phyloP scores from a whole-genome alignment of 2,797 vertebrate genomes.

The Echeneis naucrates region DNA sequence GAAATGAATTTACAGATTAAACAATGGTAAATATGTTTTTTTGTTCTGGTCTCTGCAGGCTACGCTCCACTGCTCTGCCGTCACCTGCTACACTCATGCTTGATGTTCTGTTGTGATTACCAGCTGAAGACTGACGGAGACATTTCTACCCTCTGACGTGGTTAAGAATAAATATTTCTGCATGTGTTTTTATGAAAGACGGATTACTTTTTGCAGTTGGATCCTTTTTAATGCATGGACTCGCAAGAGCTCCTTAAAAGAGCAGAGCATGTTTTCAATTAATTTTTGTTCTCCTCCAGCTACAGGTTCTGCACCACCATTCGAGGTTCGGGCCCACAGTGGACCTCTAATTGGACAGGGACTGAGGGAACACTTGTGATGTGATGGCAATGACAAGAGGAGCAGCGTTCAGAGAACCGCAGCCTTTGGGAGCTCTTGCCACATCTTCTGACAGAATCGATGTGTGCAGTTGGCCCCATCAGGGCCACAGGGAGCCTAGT shows the following conservation, averaged over 20 bases:
- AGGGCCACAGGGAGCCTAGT: constrained; percentile 49
- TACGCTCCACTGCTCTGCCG: too few species aligned
- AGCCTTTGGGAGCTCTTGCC: constrained; percentile 44
- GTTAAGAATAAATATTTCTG: background rate
- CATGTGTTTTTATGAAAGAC: constrained; percentile 5
- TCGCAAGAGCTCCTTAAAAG: background rate
- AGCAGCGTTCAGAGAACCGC: constrained; percentile 13
- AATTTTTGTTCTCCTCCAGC: constrained; percentile 13
- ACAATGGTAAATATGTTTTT: background rate
- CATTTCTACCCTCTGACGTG: background rate
- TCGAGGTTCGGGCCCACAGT: constrained; percentile 24
- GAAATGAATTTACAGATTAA: background rate
- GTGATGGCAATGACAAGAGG: constrained; percentile 57
- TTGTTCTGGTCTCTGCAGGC: too few species aligned
- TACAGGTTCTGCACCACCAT: constrained; percentile 29
- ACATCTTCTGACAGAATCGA: constrained; percentile 66
- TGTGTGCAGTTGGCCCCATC: constrained; percentile 37
- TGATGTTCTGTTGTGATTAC: background rate
- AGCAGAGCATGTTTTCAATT: background rate
- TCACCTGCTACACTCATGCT: background rate
- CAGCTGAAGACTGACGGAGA: background rate
- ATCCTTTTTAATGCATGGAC: background rate
- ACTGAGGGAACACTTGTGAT: constrained; percentile 62
- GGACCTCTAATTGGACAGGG: constrained; percentile 71
- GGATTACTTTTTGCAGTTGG: background rate